A percentile compares a stretch with the other conserved stretches of the same genome.
Evolutionary conservation across 1,140 invertebrate species (phyloP).

Genomic region (Thaumetopoea pityocampa): DNA sequence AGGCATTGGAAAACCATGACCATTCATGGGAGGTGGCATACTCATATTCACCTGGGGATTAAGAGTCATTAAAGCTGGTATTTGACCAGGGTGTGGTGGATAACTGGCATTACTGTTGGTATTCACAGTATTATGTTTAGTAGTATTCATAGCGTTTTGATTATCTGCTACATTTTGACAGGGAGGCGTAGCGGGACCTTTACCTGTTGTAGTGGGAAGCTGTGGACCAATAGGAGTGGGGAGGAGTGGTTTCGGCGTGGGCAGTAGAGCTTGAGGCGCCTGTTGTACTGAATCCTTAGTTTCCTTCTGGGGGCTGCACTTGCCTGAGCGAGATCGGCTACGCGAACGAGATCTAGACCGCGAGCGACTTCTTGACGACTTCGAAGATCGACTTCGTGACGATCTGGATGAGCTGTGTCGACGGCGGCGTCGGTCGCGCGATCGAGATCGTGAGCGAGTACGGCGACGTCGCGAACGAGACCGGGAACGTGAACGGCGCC

Average conservation of each 20-base stretch:
- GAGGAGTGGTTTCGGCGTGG: slow-evolving; percentile 62
- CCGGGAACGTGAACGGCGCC: slow-evolving; percentile 59
- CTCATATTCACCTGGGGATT: slow-evolving; percentile 65
- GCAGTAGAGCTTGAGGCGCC: slow-evolving; percentile 52
- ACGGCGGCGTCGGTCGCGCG: slow-evolving; percentile 59
- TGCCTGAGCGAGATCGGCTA: slow-evolving; percentile 73
- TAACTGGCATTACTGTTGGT: slow-evolving; percentile 23
- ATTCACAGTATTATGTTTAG: slow-evolving; percentile 26
- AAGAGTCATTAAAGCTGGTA: slow-evolving; percentile 57
- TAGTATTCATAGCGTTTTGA: slow-evolving; percentile 21
- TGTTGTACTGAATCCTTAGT: slow-evolving; percentile 44
- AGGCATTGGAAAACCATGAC: slow-evolving; percentile 53
- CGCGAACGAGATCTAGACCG: slow-evolving; percentile 65
- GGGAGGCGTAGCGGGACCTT: slow-evolving; percentile 30
- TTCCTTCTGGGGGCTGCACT: slow-evolving; percentile 70
- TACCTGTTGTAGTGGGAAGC: slow-evolving; percentile 29
- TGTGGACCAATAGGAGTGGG: slow-evolving; percentile 59
- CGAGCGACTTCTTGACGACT: slow-evolving; percentile 60
- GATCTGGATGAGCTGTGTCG: slow-evolving; percentile 61
- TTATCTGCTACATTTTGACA: slow-evolving; percentile 24
- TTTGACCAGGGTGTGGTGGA: slow-evolving; percentile 36
- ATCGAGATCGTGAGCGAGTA: slow-evolving; percentile 50
- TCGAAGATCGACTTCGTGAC: slow-evolving; percentile 59
- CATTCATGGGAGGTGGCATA: slow-evolving; percentile 47
- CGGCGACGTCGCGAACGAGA: slow-evolving; percentile 49